These are phyloP conservation scores for Microctonus aethiopoides DNA, from an alignment of 2,888 invertebrate genomes.

Conservation along the genomic window DNA sequence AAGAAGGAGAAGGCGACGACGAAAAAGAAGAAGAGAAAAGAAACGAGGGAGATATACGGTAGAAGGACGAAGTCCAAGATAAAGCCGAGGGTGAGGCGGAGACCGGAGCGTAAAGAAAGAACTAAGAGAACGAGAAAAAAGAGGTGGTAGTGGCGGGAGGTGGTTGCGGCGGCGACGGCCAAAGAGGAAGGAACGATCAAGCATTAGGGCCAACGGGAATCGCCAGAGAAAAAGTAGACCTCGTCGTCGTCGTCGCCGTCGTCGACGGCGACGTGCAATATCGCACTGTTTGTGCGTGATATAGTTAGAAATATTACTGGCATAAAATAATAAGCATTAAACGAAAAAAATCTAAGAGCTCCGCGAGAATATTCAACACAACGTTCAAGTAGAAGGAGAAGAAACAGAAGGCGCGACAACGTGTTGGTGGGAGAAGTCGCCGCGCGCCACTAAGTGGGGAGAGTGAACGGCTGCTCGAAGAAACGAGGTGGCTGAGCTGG, in stretches of 20 bases:
- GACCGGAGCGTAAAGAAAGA: conserved; percentile 33
- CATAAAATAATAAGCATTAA: conserved; percentile 47
- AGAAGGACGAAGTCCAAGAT: conserved; percentile 37
- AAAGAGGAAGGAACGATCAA: conserved; percentile 50
- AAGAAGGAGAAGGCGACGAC: conserved; percentile 36
- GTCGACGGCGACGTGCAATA: conserved; percentile 69
- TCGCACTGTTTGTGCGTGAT: conserved; percentile 63
- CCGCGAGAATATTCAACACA: not conserved
- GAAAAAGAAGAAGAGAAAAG: conserved; percentile 35
- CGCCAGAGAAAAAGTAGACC: conserved; percentile 59
- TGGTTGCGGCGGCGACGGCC: conserved; percentile 41
- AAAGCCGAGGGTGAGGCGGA: conserved; percentile 10
- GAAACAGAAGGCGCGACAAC: conserved; percentile 41
- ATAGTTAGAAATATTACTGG: conserved; percentile 66
- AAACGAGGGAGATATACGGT: conserved; percentile 44
- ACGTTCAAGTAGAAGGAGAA: conserved; percentile 43
- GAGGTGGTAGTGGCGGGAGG: conserved; percentile 36
- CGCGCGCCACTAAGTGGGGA: conserved; percentile 40
- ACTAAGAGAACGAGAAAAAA: conserved; percentile 44
- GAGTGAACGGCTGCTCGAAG: conserved; percentile 40
- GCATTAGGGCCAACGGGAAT: conserved; percentile 40
- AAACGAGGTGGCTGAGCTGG: conserved; percentile 44
- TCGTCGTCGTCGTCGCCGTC: conserved; percentile 72
- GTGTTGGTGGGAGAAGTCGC: conserved; percentile 49
- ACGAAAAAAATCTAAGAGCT: conserved; percentile 47